phyloP scores from a whole-genome alignment of 1,140 invertebrate species.

The Trichonephila clavipes region DNA sequence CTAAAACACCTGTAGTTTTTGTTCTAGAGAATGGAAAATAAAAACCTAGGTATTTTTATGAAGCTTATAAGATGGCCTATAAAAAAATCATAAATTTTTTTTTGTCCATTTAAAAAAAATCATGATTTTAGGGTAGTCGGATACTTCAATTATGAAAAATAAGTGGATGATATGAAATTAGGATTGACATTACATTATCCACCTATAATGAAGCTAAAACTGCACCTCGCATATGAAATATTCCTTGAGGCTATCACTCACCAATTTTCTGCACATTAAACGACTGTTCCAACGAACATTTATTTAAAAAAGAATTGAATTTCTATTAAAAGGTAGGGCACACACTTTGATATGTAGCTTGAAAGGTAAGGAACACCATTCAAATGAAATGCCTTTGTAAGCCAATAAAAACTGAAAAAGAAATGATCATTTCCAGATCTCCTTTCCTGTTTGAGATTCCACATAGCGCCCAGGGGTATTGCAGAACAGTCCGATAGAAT shows the following conservation, averaged over 20 bases:
- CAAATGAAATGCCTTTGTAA: neutral
- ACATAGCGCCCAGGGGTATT: neutral
- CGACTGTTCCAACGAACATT: neutral
- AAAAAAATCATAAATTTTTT: too few species aligned
- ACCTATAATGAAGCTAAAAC: too few species aligned
- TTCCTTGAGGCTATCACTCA: neutral
- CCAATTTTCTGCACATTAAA: neutral
- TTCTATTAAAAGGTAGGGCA: neutral
- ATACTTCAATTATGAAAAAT: too few species aligned
- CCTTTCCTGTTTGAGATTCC: neutral
- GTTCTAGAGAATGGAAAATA: too few species aligned
- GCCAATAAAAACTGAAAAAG: neutral
- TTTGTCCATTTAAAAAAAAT: too few species aligned
- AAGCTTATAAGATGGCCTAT: too few species aligned
- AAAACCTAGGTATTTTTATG: too few species aligned
- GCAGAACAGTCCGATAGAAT: neutral
- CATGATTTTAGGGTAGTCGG: too few species aligned
- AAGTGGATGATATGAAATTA: too few species aligned
- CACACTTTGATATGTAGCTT: neutral
- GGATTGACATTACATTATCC: too few species aligned
- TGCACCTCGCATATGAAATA: neutral
- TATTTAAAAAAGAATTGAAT: neutral
- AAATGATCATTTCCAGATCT: neutral
- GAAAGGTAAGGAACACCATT: neutral
- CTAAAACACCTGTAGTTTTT: too few species aligned